Base-by-base conservation (phyloP, 2,113 vertebrate genomes). In the Physeter macrocephalus region DNA sequence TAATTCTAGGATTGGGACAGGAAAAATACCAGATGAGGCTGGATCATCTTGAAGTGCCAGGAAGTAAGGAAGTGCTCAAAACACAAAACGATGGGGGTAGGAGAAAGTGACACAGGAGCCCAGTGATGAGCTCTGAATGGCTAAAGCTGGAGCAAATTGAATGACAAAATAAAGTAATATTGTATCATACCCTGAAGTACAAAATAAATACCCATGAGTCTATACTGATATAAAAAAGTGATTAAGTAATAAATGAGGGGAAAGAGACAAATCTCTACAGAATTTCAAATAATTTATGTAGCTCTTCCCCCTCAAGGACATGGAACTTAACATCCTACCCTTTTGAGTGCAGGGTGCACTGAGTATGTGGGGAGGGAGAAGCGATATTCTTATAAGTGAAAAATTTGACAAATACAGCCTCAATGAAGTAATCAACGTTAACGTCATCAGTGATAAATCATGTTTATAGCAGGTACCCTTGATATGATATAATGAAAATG, bases 331-430 rank as follows among this genome's bases (percentile, higher is more conserved):
- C 14, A 52, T 3, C 36, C 23, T 59, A n/a, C 7, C 2, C 13
- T 41, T 54, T 49, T 34, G 41, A 39, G 8, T 21, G 8, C 1
- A 8, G 36, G 9, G 20, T 39, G 6, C 3, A n/a, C 25, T 86
- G 13, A 31, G 34, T 61, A 21, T 23, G 8, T 15, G 1, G 10
- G 11, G 2, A 14, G 27, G 17, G 0, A n/a, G 57, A 25, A 21
- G 29, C 2, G n/a, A 23, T 34, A 20, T 46, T 6, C 39, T 71
- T 54, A 4, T n/a, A 41, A 61, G 3, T 29, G 25, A 78, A 29
- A 69, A 62, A 3, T 49, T 36, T 83, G 41, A 59, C 67, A 71
- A 92, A 81, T 4, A 72, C 15, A 14, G 15, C n/a, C 29, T 80
- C 21, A 85, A 2, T 31, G 43, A 91, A 57, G 34, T 61, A 61